Conservation (phyloP, 1,140 invertebrate genomes). For the Caerostris extrusa region DNA sequence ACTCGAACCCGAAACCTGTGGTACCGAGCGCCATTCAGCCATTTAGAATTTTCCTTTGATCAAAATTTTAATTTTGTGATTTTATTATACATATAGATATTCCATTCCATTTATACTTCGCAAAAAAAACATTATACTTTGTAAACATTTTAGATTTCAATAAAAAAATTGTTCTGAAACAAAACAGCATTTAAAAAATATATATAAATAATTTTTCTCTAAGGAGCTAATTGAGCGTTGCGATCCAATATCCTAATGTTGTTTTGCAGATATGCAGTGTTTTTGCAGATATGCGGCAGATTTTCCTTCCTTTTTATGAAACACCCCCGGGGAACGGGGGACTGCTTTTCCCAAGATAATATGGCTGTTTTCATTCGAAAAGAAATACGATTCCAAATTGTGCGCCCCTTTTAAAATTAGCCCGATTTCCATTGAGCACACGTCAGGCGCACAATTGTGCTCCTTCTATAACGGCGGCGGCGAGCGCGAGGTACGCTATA, state of each 20-base stretch:
- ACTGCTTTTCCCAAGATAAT: not conserved
- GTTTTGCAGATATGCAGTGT: not conserved
- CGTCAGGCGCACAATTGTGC: not conserved
- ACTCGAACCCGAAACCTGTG: too few relatives aligned
- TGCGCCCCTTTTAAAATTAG: slow-evolving; percentile 32
- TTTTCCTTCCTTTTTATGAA: not conserved
- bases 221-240: too few relatives aligned
- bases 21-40: too few relatives aligned
- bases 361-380: not conserved
- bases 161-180: too few relatives aligned
- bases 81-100: too few relatives aligned
- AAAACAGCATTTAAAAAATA: too few relatives aligned
- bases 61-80: too few relatives aligned
- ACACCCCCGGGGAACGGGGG: not conserved
- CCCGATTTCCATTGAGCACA: not conserved
- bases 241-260: not conserved
- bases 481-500: not conserved
- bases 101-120: too few relatives aligned
- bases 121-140: too few relatives aligned
- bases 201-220: too few relatives aligned
- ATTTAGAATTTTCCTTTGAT: too few relatives aligned
- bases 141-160: too few relatives aligned
- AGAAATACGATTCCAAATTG: not conserved
- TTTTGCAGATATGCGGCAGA: not conserved
- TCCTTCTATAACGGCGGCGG: not conserved